Evolutionary conservation across 2,113 vertebrate genomes (phyloP), one percentile per base, ranked within the genome.

Genomic region (Macquaria australasica): DNA sequence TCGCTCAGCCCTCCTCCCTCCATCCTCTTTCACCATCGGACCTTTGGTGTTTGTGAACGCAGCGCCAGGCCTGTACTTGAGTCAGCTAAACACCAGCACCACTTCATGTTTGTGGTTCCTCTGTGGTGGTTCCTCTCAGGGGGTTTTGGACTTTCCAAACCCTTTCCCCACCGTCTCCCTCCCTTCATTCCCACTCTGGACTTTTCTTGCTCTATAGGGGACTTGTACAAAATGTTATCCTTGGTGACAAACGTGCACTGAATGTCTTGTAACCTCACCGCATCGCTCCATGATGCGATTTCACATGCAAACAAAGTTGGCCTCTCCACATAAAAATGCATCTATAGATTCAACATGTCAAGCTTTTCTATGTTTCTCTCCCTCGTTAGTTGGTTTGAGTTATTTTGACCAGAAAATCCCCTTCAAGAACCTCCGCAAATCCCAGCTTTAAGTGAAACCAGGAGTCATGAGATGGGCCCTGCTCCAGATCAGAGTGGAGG

Each of bases 401-500:
- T 63, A 10, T 48, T 64, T 66, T 39, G 18, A 71, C 59, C 50
- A 66, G 31, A 77, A 80, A 82, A 81, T 81, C 31, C 10, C 69
- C 5, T 23, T 68, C 20, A 45, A 79, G 64, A 67, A 31, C 63
- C 67, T 76, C 34, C 73, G 62, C 2, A 79, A 60, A 23, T 39
- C 45, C 9, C 31, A 64, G 55, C 37, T 15, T 72, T 76, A 89
- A 91, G 69, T 87, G 67, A 87, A 92, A 87, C 62, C 87, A 87
- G 84, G 74, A 92, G 68, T 83, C 68, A 56, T 18, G 15, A 68
- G 48, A 73, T 39, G 73, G 76, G 84, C 74, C 50, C 70, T 48
- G 20, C 75, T 87, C 73, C 76, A 88, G 69, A 89, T 83, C 68
- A 76, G 83, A 89, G 63, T 74, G 74, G 73, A 73, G 90, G 81